phyloP scores from a whole-genome alignment of 1,140 invertebrate species.

The Leguminivora glycinivorella region DNA sequence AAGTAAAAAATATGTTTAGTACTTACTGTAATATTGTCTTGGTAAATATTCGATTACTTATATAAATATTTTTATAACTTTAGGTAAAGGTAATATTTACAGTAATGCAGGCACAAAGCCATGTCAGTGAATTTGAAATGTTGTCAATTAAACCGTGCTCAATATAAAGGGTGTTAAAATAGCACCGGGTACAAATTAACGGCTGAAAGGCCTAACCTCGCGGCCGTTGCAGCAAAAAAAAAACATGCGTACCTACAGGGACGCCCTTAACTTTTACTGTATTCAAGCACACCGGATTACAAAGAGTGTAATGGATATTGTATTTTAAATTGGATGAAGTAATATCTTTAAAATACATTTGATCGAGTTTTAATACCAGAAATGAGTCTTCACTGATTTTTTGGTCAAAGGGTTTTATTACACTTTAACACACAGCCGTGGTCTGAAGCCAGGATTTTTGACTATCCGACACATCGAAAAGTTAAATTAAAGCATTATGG shows the following conservation, averaged over 20 bases:
- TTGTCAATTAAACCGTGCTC: not conserved
- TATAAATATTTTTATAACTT: too few species aligned
- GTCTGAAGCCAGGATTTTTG: too few species aligned
- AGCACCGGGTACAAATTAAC: constrained; percentile 7
- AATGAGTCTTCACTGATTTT: not conserved
- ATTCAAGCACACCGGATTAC: not conserved
- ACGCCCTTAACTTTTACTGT: constrained; percentile 1
- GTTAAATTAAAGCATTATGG: too few species aligned
- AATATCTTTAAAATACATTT: not conserved
- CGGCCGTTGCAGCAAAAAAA: constrained; percentile 8
- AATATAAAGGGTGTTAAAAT: not conserved
- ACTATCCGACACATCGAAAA: too few species aligned
- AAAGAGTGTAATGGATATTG: not conserved
- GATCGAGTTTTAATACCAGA: too few species aligned
- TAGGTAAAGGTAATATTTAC: too few species aligned
- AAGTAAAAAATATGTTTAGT: too few species aligned
- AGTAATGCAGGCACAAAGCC: too few species aligned
- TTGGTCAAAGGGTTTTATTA: not conserved
- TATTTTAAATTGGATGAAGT: not conserved
- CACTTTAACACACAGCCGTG: too few species aligned
- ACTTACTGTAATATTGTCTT: too few species aligned
- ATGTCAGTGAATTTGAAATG: not conserved
- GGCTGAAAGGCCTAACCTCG: not conserved
- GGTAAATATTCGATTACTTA: too few species aligned
- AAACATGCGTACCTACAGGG: not conserved